Conservation (phyloP, 2,888 invertebrate species). For the Stenurella melanura region DNA sequence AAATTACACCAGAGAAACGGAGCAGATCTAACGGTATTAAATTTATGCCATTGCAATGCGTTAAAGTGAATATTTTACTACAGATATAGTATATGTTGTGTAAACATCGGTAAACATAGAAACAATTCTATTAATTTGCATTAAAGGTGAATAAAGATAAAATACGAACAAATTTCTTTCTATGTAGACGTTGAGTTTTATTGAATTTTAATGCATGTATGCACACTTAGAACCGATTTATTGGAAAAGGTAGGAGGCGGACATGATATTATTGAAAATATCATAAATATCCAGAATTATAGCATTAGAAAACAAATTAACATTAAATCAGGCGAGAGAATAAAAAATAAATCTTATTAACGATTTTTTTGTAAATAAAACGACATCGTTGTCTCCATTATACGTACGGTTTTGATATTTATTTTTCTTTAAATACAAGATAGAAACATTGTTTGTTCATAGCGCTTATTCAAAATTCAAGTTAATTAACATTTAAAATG, state of each 20-base stretch:
- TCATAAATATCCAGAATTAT: constrained; percentile 15
- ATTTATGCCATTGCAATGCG: constrained; percentile 33
- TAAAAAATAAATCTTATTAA: constrained; percentile 18
- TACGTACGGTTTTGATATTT: neutral
- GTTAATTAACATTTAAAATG: neutral
- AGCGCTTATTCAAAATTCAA: neutral
- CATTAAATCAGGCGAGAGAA: constrained; percentile 8
- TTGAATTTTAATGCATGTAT: constrained; percentile 31
- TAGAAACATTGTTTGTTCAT: neutral
- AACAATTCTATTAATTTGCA: constrained; percentile 27
- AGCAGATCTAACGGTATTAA: constrained; percentile 50
- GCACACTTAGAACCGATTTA: constrained; percentile 22
- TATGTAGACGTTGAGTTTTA: constrained; percentile 33
- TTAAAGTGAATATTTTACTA: constrained; percentile 26
- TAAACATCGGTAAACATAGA: constrained; percentile 8
- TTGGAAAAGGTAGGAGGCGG: constrained; percentile 10
- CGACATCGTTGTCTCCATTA: neutral
- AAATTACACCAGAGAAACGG: constrained; percentile 33
- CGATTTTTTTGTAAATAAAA: constrained; percentile 5
- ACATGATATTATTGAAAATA: constrained; percentile 15
- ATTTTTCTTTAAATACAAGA: neutral
- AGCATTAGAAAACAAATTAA: neutral
- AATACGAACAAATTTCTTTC: constrained; percentile 20
- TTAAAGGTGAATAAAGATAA: constrained; percentile 26
- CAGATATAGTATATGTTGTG: constrained; percentile 15